Evolutionary conservation across 1,140 invertebrate species (phyloP).

Genomic region (Caerostris darwini): DNA sequence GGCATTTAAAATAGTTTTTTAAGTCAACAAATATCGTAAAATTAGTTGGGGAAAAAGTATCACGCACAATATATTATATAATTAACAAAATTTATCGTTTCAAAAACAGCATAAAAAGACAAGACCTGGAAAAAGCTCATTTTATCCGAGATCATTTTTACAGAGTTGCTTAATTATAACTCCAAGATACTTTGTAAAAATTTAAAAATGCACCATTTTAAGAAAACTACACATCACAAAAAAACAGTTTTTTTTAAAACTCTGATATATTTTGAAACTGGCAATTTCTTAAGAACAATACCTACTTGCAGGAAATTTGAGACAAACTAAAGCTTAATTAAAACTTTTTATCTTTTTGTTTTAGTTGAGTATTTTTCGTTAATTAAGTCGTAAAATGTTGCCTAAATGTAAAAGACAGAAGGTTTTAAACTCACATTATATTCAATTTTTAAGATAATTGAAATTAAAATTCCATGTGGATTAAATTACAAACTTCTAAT

Average conservation of each 20-base stretch:
- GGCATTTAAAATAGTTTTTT: not conserved
- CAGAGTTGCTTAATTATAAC: not conserved
- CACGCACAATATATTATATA: not conserved
- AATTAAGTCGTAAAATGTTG: not conserved
- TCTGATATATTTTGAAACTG: not conserved
- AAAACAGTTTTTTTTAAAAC: not conserved
- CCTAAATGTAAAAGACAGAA: too few relatives aligned
- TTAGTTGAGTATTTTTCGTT: not conserved
- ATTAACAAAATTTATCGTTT: conserved; percentile 1
- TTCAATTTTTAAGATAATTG: too few relatives aligned
- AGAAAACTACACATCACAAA: not conserved
- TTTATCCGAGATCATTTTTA: not conserved
- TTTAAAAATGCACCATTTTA: not conserved
- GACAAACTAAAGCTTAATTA: not conserved
- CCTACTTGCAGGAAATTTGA: not conserved
- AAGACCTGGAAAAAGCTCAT: not conserved
- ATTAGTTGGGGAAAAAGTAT: not conserved
- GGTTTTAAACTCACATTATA: too few relatives aligned
- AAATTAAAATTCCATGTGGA: too few relatives aligned
- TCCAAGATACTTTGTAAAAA: not conserved
- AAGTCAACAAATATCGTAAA: not conserved
- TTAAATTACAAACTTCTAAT: too few relatives aligned
- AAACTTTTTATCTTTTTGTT: not conserved
- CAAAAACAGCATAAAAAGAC: not conserved
- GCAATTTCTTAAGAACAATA: not conserved